Percentiles rank a stretch among this genome's conserved stretches.
phyloP scores from a whole-genome alignment of 1,140 invertebrate genomes.

The Drosophila eugracilis region DNA sequence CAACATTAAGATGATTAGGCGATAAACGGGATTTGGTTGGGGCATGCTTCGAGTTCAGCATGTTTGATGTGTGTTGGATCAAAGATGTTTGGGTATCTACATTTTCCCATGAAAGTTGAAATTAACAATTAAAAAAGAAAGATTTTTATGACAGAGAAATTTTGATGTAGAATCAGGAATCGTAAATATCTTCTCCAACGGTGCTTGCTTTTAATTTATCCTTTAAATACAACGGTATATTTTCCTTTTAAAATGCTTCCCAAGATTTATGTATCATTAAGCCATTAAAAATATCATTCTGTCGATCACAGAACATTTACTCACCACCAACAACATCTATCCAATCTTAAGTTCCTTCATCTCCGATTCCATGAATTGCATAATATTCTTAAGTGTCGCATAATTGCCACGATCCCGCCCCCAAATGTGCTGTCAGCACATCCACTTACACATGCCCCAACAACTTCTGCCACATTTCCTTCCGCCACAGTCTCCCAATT shows the following conservation, averaged over 20 bases:
- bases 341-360: background rate
- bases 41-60: constrained; percentile 9
- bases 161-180: too few relatives aligned
- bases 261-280: background rate
- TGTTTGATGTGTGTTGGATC: constrained; percentile 9
- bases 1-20: constrained; percentile 51
- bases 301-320: constrained; percentile 1
- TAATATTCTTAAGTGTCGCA: constrained; percentile 32
- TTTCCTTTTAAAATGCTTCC: too few relatives aligned
- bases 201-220: too few relatives aligned
- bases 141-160: background rate
- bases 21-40: constrained; percentile 55
- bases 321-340: background rate
- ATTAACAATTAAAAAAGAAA: constrained; percentile 11
- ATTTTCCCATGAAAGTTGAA: background rate
- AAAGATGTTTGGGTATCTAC: constrained; percentile 12
- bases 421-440: constrained; percentile 31
- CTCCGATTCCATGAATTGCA: constrained; percentile 5
- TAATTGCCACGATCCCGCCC: constrained; percentile 19
- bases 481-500: constrained; percentile 16
- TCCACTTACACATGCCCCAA: background rate
- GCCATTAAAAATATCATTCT: background rate
- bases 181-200: too few relatives aligned
- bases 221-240: too few relatives aligned
- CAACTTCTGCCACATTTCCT: constrained; percentile 30